Evolutionary conservation across 2,797 vertebrate species (phyloP).

Genomic region (Malurus leucopterus): DNA sequence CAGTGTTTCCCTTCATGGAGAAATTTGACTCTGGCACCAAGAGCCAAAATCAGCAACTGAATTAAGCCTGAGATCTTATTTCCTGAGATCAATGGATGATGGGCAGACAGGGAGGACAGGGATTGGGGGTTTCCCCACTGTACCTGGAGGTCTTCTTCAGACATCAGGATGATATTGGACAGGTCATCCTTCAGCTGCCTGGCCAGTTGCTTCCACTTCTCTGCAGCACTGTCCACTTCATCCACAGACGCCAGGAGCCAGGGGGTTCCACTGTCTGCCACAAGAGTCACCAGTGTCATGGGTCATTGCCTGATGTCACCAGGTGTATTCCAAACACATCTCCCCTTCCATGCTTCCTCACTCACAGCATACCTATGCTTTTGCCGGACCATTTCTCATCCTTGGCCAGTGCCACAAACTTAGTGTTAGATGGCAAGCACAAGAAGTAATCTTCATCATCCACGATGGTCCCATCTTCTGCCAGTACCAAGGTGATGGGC

Average conservation of each 20-base stretch:
- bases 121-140: background rate
- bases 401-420: slow-evolving; percentile 83
- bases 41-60: background rate
- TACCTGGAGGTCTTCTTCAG: slow-evolving; percentile 90
- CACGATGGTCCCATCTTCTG: slow-evolving; percentile 93
- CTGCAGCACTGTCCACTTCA: slow-evolving; percentile 14
- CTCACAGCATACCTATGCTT: slow-evolving; percentile 55
- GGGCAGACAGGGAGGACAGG: background rate
- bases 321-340: background rate
- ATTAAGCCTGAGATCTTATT: background rate
- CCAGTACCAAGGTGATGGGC: slow-evolving; percentile 83
- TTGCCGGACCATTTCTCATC: slow-evolving; percentile 80
- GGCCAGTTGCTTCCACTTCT: slow-evolving; percentile 81
- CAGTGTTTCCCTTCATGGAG: background rate
- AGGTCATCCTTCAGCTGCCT: slow-evolving; percentile 83
- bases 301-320: background rate
- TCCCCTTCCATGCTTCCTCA: background rate
- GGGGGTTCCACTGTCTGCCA: slow-evolving; percentile 80
- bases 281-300: background rate
- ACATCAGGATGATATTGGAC: slow-evolving; percentile 87
- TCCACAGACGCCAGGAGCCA: slow-evolving; percentile 77
- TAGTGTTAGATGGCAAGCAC: slow-evolving; percentile 86
- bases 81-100: background rate
- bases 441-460: slow-evolving; percentile 89
- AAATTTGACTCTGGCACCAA: background rate